Conservation (phyloP, 2,888 invertebrate genomes). For the Sinohyriopsis cumingii region DNA sequence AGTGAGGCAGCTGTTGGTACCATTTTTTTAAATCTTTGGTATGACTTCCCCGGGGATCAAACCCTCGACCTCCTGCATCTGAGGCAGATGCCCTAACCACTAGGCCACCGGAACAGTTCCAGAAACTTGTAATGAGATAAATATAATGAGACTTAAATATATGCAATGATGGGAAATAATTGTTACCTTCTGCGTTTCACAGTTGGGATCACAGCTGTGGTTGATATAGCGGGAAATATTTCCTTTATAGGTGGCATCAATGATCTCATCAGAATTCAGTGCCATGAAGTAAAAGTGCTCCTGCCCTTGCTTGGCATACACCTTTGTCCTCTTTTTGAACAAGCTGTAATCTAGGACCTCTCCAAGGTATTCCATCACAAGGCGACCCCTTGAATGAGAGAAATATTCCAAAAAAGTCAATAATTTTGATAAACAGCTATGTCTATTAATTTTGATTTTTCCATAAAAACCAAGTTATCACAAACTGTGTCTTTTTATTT, state of each 20-base stretch:
- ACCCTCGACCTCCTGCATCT: no score
- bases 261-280: conserved; percentile 90
- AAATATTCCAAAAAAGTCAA: not conserved
- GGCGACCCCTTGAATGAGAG: conserved; percentile 82
- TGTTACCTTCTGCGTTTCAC: conserved; percentile 92
- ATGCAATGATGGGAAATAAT: no score
- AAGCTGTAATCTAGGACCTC: conserved; percentile 95
- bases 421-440: not conserved
- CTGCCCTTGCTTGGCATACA: conserved; percentile 91
- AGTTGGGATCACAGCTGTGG: conserved; percentile 99
- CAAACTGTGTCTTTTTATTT: no score
- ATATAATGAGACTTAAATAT: no score
- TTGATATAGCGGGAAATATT: conserved; percentile 98
- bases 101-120: no score
- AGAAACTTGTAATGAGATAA: no score
- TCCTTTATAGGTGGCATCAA: conserved; percentile 96
- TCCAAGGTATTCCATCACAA: conserved; percentile 98
- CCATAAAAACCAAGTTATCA: no score
- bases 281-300: conserved; percentile 99
- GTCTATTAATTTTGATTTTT: no score
- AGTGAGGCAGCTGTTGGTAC: no score
- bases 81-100: no score
- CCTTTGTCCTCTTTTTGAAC: conserved; percentile 89
- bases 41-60: no score
- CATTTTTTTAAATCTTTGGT: no score